Base-by-base conservation (phyloP, 2,113 vertebrate genomes). In the Stigmatopora argus region DNA sequence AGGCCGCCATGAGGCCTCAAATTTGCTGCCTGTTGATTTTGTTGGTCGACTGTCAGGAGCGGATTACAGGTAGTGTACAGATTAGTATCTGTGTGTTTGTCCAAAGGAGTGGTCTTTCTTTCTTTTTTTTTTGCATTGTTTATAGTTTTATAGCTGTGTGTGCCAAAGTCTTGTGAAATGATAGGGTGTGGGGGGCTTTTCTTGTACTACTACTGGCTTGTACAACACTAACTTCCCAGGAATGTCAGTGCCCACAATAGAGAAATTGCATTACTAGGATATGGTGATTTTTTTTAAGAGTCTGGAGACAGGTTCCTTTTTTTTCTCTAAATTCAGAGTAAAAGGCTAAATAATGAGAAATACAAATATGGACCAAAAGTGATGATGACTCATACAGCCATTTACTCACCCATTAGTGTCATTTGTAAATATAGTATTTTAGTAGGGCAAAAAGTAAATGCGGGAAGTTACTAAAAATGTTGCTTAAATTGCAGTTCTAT, bases 31-130 rank as follows among this genome's bases (percentile, higher is more conserved):
- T 87, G 61, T 66, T 88, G 69, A 59, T 89, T 64, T 62, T 87
- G 23, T 34, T 84, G 74, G 21, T 84, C 44, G 21, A 49, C 74
- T 67, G 71, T 59, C 44, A 15, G 19, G 70, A 73, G 31, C 44
- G 65, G 77, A 76, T 74, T 69, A 60, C 88, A 89, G 88, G 89
- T 91, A 91, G 6, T 17, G 64, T 52, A 12, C 15, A 35, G 15
- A 61, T 59, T 18, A 12, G 41, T 49, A 41, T 74, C 14, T 62
- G 26, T 55, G 23, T 73, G 34, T 46, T 26, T 65, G 51, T 38
- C 12, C 67, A 12, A 38, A 18, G 62, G 12, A 38, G 7, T 0
- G 21, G 26, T 52, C 45, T 72, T 61, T 3, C 13, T 14, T 19
- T 31, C 26, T 31, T 31, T 31, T 31, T 31, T 31, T 31, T 31